phyloP scores from a whole-genome alignment of 2,113 vertebrate genomes.

The Malurus elegans region DNA sequence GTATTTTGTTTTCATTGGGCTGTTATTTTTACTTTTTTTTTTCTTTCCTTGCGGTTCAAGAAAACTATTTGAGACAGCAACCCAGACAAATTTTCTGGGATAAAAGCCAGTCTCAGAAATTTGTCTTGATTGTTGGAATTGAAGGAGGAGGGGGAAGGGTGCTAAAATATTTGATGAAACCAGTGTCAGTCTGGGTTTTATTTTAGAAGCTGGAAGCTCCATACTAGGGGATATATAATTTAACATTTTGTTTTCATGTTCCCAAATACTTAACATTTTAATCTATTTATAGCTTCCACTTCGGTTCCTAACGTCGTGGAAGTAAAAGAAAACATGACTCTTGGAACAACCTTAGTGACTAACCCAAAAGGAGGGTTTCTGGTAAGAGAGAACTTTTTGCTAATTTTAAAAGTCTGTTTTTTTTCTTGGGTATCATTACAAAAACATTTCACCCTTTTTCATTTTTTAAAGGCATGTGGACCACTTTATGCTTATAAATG shows the following conservation, averaged over 20 bases:
- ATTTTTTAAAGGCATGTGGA: constrained; percentile 86
- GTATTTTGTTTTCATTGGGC: background rate
- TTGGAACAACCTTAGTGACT: constrained; percentile 93
- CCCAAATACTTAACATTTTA: constrained; percentile 47
- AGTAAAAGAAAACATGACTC: constrained; percentile 98
- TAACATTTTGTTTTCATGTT: constrained; percentile 44
- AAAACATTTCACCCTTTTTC: background rate
- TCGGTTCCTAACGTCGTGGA: constrained; percentile 88
- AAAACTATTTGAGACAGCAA: constrained; percentile 57
- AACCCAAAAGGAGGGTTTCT: constrained; percentile 95
- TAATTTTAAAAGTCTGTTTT: background rate
- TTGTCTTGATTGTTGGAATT: constrained; percentile 21
- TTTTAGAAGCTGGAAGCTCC: constrained; percentile 44
- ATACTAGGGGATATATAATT: constrained; percentile 32
- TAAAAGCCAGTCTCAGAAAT: constrained; percentile 38
- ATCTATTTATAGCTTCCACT: constrained; percentile 78
- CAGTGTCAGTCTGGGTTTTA: constrained; percentile 23
- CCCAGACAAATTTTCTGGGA: constrained; percentile 69
- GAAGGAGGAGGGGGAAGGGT: constrained; percentile 31
- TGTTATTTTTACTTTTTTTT: constrained; percentile 27
- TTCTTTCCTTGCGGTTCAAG: constrained; percentile 22
- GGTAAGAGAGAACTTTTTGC: constrained; percentile 76
- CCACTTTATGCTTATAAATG: constrained; percentile 96
- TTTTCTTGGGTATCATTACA: background rate
- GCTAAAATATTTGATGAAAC: constrained; percentile 36